Percentiles rank a stretch among this genome's conserved stretches.
Evolutionary conservation across 2,797 vertebrate species (phyloP).

Genomic region (Crenuchus spilurus): DNA sequence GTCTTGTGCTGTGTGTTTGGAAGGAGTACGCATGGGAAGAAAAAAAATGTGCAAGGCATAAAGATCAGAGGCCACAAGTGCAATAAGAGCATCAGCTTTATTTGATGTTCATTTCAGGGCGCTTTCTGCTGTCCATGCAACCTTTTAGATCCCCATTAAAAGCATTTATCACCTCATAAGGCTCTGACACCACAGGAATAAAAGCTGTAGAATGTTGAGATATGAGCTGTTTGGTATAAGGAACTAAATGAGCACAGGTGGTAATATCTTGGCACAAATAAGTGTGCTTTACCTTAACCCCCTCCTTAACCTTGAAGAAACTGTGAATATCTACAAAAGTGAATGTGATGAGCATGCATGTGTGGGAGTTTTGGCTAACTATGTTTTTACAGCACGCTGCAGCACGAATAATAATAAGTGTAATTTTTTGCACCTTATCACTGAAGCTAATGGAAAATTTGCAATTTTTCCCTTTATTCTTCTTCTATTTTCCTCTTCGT

Average conservation of each 20-base stretch:
- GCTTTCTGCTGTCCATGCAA: slow-evolving; percentile 38
- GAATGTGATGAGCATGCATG: not conserved
- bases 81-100: slow-evolving; percentile 44
- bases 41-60: slow-evolving; percentile 46
- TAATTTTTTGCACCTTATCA: slow-evolving; percentile 14
- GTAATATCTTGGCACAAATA: slow-evolving; percentile 8
- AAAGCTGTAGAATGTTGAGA: slow-evolving; percentile 35
- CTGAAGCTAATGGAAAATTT: not conserved
- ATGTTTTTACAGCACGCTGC: not conserved
- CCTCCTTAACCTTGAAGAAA: not conserved
- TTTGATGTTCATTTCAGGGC: slow-evolving; percentile 45
- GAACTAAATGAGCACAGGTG: not conserved
- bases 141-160: slow-evolving; percentile 51
- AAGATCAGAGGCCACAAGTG: slow-evolving; percentile 41
- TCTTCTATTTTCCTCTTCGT: slow-evolving; percentile 52
- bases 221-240: slow-evolving; percentile 45
- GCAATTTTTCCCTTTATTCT: slow-evolving; percentile 22
- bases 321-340: not conserved
- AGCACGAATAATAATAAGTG: not conserved
- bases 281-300: not conserved
- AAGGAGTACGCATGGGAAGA: slow-evolving; percentile 43
- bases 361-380: not conserved
- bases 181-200: slow-evolving; percentile 29
- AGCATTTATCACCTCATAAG: slow-evolving; percentile 56
- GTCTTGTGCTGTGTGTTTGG: slow-evolving; percentile 57